A percentile compares a stretch with the other conserved stretches of the same genome.
Evolutionary conservation across 1,140 invertebrate species (phyloP).

Genomic region (Ceratina australensis): DNA sequence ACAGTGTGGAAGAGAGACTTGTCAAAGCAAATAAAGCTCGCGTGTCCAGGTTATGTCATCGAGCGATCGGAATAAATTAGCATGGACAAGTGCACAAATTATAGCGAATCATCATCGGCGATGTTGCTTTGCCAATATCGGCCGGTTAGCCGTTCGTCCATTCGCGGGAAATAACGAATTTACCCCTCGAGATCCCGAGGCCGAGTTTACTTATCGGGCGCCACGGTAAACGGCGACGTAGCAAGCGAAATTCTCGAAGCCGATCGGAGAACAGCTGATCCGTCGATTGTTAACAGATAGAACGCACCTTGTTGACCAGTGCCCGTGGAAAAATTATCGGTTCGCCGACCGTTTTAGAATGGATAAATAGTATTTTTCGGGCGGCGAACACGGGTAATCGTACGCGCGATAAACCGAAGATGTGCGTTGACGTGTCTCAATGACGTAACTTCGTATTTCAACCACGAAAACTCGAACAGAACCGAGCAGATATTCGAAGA

Average conservation of each 20-base stretch:
- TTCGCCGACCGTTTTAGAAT: neutral
- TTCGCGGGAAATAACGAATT: too few relatives aligned
- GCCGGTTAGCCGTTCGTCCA: too few relatives aligned
- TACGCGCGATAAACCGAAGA: constrained; percentile 32
- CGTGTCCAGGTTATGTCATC: constrained; percentile 15
- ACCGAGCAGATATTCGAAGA: constrained; percentile 7
- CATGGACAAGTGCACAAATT: neutral
- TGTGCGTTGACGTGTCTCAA: constrained; percentile 48
- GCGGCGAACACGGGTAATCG: neutral
- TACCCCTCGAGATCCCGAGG: neutral
- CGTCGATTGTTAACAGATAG: constrained; percentile 16
- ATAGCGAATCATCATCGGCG: neutral
- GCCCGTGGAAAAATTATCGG: neutral
- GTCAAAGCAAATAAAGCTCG: neutral
- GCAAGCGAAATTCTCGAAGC: neutral
- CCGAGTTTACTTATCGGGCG: neutral
- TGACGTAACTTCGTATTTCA: constrained; percentile 43
- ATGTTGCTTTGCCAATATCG: neutral
- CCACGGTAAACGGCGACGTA: constrained; percentile 7
- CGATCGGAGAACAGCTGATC: constrained; percentile 32
- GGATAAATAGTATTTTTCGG: neutral
- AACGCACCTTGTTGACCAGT: neutral
- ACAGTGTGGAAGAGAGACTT: too few relatives aligned
- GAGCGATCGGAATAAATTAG: neutral
- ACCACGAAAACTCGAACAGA: constrained; percentile 24